Evolutionary conservation across 2,797 vertebrate genomes (phyloP).

Genomic region (Heliangelus exortis): DNA sequence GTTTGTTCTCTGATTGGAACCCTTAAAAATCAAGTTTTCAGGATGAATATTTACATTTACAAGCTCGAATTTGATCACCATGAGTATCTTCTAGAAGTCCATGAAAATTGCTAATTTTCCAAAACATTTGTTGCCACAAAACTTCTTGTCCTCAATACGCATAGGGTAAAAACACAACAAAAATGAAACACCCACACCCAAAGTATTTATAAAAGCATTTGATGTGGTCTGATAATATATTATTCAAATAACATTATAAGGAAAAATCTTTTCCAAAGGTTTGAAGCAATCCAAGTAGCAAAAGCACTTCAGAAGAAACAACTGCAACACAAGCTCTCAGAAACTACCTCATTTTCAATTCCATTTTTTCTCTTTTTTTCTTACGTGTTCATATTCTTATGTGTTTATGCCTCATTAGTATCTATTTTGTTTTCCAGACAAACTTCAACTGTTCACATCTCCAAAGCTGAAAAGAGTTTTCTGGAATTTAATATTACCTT

Average conservation of each 20-base stretch:
- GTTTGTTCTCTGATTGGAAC: conserved; percentile 61
- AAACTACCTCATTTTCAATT: neutral
- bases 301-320: neutral
- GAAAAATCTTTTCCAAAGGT: neutral
- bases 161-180: neutral
- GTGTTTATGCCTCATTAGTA: neutral
- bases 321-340: neutral
- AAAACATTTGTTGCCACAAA: neutral
- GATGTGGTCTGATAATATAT: neutral
- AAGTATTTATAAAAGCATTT: neutral
- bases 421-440: neutral
- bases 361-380: neutral
- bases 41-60: conserved; percentile 61
- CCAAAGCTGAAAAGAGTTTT: neutral
- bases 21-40: conserved; percentile 65
- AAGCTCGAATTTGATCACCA: conserved; percentile 45
- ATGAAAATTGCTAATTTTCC: conserved; percentile 8
- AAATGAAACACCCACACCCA: too few species aligned
- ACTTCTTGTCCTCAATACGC: neutral
- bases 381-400: neutral
- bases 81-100: conserved; percentile 6
- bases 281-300: neutral
- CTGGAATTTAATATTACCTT: neutral
- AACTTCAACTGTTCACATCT: neutral
- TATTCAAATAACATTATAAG: neutral